phyloP scores from a whole-genome alignment of 64 coral and sea anemone species.

The Montipora efflorescens region DNA sequence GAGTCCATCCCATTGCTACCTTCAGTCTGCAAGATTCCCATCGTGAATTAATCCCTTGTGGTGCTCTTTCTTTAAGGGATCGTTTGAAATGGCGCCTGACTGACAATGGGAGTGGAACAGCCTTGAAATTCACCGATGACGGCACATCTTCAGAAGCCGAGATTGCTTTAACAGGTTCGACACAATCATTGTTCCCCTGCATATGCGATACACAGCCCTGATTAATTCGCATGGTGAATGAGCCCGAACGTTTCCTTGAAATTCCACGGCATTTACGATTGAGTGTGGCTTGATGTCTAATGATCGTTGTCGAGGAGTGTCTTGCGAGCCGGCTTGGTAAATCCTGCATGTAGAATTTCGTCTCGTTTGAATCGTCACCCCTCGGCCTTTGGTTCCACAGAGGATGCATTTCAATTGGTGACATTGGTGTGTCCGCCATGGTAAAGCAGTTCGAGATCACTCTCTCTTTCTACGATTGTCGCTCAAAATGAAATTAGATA shows the following conservation, averaged over 20 bases:
- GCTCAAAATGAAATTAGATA: background rate
- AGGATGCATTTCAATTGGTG: conserved; percentile 17
- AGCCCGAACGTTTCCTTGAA: conserved; percentile 31
- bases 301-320: conserved; percentile 50
- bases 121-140: conserved; percentile 79
- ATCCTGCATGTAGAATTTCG: conserved; percentile 16
- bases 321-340: conserved; percentile 61
- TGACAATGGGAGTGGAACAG: conserved; percentile 80
- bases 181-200: background rate
- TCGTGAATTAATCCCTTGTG: conserved; percentile 17
- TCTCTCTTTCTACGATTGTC: background rate
- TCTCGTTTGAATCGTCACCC: background rate
- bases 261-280: background rate
- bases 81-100: conserved; percentile 62
- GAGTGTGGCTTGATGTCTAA: conserved; percentile 22
- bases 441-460: background rate
- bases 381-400: background rate
- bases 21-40: conserved; percentile 58
- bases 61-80: conserved; percentile 49
- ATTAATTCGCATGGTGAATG: conserved; percentile 22
- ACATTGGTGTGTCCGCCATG: background rate
- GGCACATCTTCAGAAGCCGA: conserved; percentile 17
- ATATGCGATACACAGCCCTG: background rate
- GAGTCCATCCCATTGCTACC: conserved; percentile 61
- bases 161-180: background rate